Evolutionary conservation across 2,113 vertebrate genomes (phyloP), one percentile per base, ranked within the genome.

Genomic region (Mola mola): DNA sequence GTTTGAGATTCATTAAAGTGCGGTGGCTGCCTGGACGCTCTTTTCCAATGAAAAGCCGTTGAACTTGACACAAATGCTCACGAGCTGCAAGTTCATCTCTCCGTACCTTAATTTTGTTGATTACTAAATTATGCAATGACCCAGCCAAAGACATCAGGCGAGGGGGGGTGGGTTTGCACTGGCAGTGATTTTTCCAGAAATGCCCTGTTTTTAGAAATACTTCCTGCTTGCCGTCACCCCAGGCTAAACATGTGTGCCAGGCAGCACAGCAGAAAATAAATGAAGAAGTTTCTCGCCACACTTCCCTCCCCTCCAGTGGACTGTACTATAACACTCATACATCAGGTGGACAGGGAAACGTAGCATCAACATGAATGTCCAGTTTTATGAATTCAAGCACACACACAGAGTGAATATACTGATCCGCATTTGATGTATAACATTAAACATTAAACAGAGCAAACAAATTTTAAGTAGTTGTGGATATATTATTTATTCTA

Each of bases 91-190:
- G 83, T 85, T 83, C 82, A 82, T 87, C 79, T 79, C 72, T 67
- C 78, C 83, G 28, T 85, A 82, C 75, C 75, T 83, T 87, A 78
- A 85, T 87, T 83, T 83, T 60, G 78, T 80, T 86, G 83, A 88
- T 90, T 79, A 83, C 78, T 86, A 81, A 82, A 87, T 87, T 82
- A 88, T 85, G 88, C 85, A 82, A 78, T 87, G 88, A 88, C 87
- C 87, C 82, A 75, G 83, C 72, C 80, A 84, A 83, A 80, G 73
- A 83, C 82, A 79, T 53, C 9, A 7, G 19, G 47, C 36, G 37
- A n/a, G 24, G 33, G 6, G 44, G 17, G n/a, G 4, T n/a, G 15
- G 16, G 41, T 8, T 51, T 75, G 78, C 2, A 43, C 75, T 83
- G 75, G 56, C 72, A 81, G 79, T 67, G 73, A 73, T 80, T 89